Base-by-base conservation (phyloP, 2,888 invertebrate species). In the Pherbina coryleti region DNA sequence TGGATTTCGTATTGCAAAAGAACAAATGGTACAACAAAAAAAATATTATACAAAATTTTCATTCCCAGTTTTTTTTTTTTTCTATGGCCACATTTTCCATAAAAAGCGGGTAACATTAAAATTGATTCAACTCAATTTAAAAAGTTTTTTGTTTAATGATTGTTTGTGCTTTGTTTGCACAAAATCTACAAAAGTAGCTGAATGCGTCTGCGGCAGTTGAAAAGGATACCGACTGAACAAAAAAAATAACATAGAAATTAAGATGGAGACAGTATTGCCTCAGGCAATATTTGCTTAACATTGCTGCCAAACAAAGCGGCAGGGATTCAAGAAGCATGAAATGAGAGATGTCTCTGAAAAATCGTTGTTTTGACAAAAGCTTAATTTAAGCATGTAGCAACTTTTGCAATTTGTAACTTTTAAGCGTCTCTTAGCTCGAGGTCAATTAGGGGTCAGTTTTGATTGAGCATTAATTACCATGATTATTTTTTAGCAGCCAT, bases 91-190 rank as follows among this genome's bases (percentile, higher is more conserved):
- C 37, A 72, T 55, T 51, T 66, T 62, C 44, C 66, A 31, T 53
- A 28, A 75, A 67, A 75, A 53, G 57, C 57, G 25, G 37, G 34
- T 37, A 57, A 34, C 66, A 75, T 67, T 53, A 53, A 73, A 77
- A 77, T 71, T 77, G 67, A 69, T 77, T 73, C 73, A 77, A 77
- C 73, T 73, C 73, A 77, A 77, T 77, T 69, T 77, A 28, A 49
- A 77, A 77, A 77, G 70, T 70, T 77, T 67, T 77, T 53, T 73
- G 53, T 77, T 74, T 69, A 77, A 77, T 49, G 77, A 73, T 73
- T 77, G 67, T 77, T 77, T 72, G 67, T 49, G 67, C 57, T 77
- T 77, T 74, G 77, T 77, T 74, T 74, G 73, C 37, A 57, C 55
- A 72, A 25, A 66, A 53, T 19, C 74, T 44, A 67, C 57, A 69